phyloP scores from a whole-genome alignment of 2,888 invertebrate genomes.

The Phengaris alcon region DNA sequence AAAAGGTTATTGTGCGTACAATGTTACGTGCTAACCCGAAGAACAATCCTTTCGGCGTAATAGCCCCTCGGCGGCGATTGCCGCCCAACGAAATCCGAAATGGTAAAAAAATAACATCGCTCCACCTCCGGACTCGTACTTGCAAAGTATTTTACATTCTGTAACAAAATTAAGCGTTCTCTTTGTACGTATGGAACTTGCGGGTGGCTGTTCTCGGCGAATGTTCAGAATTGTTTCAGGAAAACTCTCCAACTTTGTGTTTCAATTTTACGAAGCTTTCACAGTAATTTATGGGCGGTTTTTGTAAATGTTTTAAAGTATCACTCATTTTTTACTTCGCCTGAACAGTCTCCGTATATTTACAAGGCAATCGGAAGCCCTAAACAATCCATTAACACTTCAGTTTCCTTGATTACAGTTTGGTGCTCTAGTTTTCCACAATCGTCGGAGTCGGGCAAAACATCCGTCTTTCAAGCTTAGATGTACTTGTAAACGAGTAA shows the following conservation, averaged over 20 bases:
- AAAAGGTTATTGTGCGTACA: constrained; percentile 28
- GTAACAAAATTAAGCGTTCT: constrained; percentile 28
- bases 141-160: constrained; percentile 32
- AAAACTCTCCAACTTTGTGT: constrained; percentile 19
- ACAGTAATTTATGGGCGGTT: background rate
- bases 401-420: background rate
- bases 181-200: constrained; percentile 9
- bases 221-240: constrained; percentile 20
- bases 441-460: background rate
- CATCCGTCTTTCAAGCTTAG: constrained; percentile 3
- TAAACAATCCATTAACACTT: background rate
- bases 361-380: background rate
- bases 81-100: constrained; percentile 32
- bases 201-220: constrained; percentile 3
- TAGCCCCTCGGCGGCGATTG: constrained; percentile 36
- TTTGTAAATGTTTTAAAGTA: constrained; percentile 1
- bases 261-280: constrained; percentile 9
- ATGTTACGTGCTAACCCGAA: constrained; percentile 32
- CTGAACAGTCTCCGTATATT: background rate
- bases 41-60: constrained; percentile 35
- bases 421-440: background rate
- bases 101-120: constrained; percentile 32
- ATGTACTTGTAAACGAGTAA: background rate
- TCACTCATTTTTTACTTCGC: background rate
- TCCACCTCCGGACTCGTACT: constrained; percentile 34